Percentiles rank a stretch among this genome's conserved stretches.
Evolutionary conservation across 2,888 invertebrate genomes (phyloP).

Genomic region (Apodemia mormo): DNA sequence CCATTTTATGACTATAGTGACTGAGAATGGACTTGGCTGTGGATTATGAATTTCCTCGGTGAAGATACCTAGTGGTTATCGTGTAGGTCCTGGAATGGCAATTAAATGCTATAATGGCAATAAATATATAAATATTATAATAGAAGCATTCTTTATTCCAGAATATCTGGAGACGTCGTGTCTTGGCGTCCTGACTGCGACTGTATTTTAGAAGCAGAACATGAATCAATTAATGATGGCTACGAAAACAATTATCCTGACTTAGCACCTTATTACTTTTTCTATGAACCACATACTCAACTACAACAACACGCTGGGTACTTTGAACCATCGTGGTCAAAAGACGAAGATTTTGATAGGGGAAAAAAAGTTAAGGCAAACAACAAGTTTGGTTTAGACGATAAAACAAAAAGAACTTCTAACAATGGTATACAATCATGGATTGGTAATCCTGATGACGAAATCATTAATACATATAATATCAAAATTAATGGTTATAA

Average conservation of each 20-base stretch:
- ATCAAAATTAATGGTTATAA: background rate
- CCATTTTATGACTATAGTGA: too few species aligned
- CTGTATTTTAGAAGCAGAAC: background rate
- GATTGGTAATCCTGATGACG: background rate
- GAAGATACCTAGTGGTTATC: too few species aligned
- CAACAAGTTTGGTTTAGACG: background rate
- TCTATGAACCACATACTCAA: background rate
- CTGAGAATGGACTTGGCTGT: too few species aligned
- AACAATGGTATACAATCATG: background rate
- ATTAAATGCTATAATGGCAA: too few species aligned
- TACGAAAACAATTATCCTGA: background rate
- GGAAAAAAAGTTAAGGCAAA: background rate
- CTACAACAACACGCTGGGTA: background rate
- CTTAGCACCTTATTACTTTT: background rate
- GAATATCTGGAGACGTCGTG: background rate
- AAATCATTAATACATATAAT: background rate
- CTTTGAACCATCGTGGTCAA: background rate
- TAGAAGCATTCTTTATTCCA: background rate
- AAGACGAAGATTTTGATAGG: background rate
- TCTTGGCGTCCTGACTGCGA: constrained; percentile 1
- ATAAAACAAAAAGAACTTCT: background rate
- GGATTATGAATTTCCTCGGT: too few species aligned
- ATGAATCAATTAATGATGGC: background rate
- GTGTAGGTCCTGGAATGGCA: too few species aligned
- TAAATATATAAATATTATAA: too few species aligned